Evolutionary conservation across 1,140 invertebrate genomes (phyloP).

Genomic region (Polypedilum pembai): DNA sequence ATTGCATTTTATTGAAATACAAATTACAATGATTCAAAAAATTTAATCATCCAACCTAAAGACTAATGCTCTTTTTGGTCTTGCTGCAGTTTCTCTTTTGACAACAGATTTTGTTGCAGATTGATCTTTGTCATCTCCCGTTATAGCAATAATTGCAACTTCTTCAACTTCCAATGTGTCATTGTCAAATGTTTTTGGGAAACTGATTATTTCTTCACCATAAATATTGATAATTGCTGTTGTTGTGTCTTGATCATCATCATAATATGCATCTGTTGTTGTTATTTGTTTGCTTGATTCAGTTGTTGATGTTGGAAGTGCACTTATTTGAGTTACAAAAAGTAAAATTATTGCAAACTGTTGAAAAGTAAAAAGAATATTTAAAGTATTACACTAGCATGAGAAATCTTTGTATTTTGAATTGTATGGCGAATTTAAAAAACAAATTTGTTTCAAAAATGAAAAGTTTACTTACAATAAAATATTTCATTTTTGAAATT

Average conservation of each 20-base stretch:
- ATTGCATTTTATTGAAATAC: background rate
- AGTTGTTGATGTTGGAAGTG: no score
- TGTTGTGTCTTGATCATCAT: no score
- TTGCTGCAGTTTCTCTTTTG: background rate
- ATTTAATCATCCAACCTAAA: background rate
- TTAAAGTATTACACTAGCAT: no score
- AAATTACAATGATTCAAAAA: background rate
- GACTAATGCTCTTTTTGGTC: background rate
- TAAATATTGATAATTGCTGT: no score
- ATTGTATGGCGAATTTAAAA: no score
- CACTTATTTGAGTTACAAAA: no score
- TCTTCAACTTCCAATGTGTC: background rate
- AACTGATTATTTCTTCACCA: background rate
- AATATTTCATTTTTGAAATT: background rate
- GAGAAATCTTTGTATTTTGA: no score
- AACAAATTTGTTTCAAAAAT: no score
- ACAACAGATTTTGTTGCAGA: background rate
- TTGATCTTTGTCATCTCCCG: background rate
- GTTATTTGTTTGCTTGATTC: no score
- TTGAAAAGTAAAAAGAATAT: no score
- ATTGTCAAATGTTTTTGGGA: background rate
- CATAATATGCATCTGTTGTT: no score
- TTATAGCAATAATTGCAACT: background rate
- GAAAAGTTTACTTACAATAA: background rate
- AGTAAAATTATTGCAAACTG: no score